A percentile compares a stretch with the other conserved stretches of the same genome.
Evolutionary conservation across 2,797 vertebrate genomes (phyloP).

Genomic region (Sebastes dallii): DNA sequence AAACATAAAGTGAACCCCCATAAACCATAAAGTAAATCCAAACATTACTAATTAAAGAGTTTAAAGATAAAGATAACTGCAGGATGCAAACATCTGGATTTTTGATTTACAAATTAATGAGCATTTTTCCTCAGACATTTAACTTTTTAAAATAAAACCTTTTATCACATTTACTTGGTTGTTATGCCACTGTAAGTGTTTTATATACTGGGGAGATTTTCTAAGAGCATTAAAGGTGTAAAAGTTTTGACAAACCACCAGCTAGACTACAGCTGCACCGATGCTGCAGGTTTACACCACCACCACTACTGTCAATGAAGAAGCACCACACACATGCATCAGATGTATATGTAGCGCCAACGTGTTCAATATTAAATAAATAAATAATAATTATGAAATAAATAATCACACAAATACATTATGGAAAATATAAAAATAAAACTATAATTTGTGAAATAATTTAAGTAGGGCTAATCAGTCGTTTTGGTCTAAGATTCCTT

Average conservation of each 20-base stretch:
- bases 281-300: conserved; percentile 12
- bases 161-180: background rate
- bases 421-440: background rate
- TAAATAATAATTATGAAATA: background rate
- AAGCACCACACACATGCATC: conserved; percentile 41
- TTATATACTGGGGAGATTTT: background rate
- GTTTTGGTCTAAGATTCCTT: no score
- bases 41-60: background rate
- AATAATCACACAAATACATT: background rate
- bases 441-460: background rate
- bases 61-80: background rate
- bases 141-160: background rate
- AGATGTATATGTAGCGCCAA: background rate
- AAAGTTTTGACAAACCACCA: conserved; percentile 15
- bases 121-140: background rate
- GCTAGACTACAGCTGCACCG: conserved; percentile 19
- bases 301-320: background rate
- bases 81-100: background rate
- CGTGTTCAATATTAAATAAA: background rate
- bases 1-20: background rate
- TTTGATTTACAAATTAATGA: background rate
- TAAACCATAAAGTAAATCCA: fast-evolving
- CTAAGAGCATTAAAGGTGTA: background rate
- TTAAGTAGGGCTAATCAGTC: background rate
- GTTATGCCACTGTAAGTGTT: background rate